Percentiles rank a stretch among this genome's conserved stretches.
Conservation (phyloP, 2,888 invertebrate genomes). For the Taphrorychus bicolor region DNA sequence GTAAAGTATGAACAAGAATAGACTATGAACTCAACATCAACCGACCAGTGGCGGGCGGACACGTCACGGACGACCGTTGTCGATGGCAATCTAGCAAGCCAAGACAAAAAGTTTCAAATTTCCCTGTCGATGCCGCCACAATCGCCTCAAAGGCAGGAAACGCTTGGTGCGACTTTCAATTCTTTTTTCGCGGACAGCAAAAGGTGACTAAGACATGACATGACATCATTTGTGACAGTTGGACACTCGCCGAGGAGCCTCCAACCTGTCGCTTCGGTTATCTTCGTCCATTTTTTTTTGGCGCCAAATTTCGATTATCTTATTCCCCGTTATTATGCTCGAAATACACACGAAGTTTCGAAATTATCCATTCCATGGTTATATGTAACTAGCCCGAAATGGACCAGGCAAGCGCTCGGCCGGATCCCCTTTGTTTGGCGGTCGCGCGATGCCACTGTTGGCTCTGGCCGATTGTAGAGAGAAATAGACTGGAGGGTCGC, state of each 20-base stretch:
- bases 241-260: too few species aligned
- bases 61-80: too few species aligned
- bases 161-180: not conserved
- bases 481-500: conserved; percentile 62
- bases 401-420: conserved; percentile 50
- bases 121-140: not conserved
- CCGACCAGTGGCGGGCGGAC: not conserved
- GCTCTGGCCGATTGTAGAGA: conserved; percentile 57
- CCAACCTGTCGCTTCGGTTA: too few species aligned
- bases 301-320: conserved; percentile 60
- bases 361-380: conserved; percentile 63
- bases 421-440: conserved; percentile 56
- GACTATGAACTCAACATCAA: too few species aligned
- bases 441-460: conserved; percentile 44
- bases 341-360: conserved; percentile 62
- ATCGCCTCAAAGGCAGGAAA: not conserved
- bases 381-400: conserved; percentile 60
- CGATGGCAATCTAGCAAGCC: not conserved
- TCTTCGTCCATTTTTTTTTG: not conserved
- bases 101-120: conserved; percentile 6
- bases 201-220: not conserved
- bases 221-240: conserved; percentile 14
- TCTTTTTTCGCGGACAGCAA: too few species aligned
- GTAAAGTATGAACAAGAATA: too few species aligned
- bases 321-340: conserved; percentile 62